These are phyloP conservation scores for Anolis carolinensis DNA, from an alignment of 2,113 vertebrate genomes.

Conservation along the genomic window DNA sequence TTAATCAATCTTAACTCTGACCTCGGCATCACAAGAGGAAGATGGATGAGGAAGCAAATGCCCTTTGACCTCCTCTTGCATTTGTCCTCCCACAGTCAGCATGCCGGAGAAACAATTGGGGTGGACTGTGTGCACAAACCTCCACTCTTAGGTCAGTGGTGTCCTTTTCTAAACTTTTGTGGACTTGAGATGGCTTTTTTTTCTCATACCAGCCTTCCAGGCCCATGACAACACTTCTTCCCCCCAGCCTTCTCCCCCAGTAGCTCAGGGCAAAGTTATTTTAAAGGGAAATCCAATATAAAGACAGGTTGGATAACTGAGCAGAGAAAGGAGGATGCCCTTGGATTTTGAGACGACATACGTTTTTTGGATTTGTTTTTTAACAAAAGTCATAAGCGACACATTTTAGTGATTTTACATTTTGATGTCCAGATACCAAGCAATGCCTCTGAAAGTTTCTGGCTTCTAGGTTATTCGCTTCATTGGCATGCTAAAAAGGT, in stretches of 20 bases:
- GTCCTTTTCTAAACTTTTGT: constrained; percentile 58
- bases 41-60: constrained; percentile 90
- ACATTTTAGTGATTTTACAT: constrained; percentile 22
- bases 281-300: background rate
- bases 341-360: background rate
- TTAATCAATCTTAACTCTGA: constrained; percentile 92
- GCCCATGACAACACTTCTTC: constrained; percentile 30
- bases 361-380: constrained; percentile 21
- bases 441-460: background rate
- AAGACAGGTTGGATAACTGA: background rate
- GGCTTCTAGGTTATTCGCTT: constrained; percentile 5
- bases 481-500: background rate
- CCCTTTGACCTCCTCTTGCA: constrained; percentile 86
- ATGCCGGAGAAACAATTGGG: constrained; percentile 80
- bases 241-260: background rate
- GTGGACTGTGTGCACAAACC: constrained; percentile 79
- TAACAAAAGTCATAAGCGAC: constrained; percentile 42
- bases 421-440: constrained; percentile 36
- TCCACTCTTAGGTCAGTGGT: constrained; percentile 65
- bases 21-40: constrained; percentile 82
- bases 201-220: background rate
- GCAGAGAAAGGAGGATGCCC: background rate
- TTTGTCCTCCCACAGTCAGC: constrained; percentile 76
- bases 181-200: constrained; percentile 38
- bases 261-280: background rate